Evolutionary conservation across 1,140 invertebrate species (phyloP).

Genomic region (Temnothorax nylanderi): DNA sequence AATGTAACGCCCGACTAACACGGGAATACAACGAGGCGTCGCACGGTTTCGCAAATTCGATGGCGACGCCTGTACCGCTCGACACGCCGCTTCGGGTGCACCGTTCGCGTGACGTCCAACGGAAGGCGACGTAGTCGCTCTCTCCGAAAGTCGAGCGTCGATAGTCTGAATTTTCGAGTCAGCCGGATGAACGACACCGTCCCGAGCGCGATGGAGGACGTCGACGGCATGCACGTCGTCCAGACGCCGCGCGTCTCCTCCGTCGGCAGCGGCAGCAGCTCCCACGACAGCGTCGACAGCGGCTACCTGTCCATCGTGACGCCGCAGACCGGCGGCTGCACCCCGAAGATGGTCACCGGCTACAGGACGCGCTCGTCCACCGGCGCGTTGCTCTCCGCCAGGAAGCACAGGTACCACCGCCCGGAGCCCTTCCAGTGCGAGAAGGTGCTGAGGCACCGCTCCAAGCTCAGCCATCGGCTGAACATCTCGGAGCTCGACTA

Average conservation of each 20-base stretch:
- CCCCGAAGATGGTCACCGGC: constrained; percentile 29
- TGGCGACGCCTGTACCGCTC: not conserved
- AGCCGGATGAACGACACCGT: not conserved
- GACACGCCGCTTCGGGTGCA: constrained; percentile 14
- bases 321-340: constrained; percentile 66
- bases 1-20: too few relatives aligned
- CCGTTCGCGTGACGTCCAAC: not conserved
- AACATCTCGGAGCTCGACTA: constrained; percentile 46
- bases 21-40: too few relatives aligned
- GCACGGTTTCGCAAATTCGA: not conserved
- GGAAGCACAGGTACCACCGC: constrained; percentile 70
- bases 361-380: constrained; percentile 58
- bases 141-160: not conserved
- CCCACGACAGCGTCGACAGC: constrained; percentile 75
- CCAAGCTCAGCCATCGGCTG: constrained; percentile 58
- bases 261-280: constrained; percentile 45
- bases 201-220: constrained; percentile 69
- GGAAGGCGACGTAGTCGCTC: constrained; percentile 14
- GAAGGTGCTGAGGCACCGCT: constrained; percentile 54
- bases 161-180: not conserved
- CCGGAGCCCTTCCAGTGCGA: constrained; percentile 70
- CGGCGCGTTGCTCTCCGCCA: constrained; percentile 44
- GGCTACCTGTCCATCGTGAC: constrained; percentile 77
- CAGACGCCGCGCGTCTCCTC: constrained; percentile 49
- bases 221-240: constrained; percentile 39